These are phyloP conservation scores for Drosophila tristis DNA, from an alignment of 1,140 invertebrate species.

Conservation along the genomic window DNA sequence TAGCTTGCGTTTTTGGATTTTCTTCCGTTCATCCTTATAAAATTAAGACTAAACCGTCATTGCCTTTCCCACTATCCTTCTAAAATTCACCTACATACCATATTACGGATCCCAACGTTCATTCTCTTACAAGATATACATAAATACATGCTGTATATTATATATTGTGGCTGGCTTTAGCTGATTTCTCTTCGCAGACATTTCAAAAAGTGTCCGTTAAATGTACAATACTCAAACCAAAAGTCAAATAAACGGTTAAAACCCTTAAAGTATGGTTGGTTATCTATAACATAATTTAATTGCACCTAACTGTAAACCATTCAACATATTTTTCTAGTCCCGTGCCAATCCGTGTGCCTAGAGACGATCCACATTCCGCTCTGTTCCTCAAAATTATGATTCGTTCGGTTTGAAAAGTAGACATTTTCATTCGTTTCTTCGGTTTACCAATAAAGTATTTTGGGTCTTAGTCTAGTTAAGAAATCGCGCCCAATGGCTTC, in stretches of 20 bases:
- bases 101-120: slow-evolving; percentile 27
- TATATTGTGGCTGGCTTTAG: slow-evolving; percentile 58
- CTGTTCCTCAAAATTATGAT: slow-evolving; percentile 16
- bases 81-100: slow-evolving; percentile 61
- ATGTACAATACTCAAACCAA: slow-evolving; percentile 44
- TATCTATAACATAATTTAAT: slow-evolving; percentile 31
- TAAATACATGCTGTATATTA: slow-evolving; percentile 35
- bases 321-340: slow-evolving; percentile 44
- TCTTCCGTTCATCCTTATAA: slow-evolving; percentile 43
- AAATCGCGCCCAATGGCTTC: slow-evolving; percentile 46
- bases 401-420: slow-evolving; percentile 47
- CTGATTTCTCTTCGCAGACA: slow-evolving; percentile 55
- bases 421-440: slow-evolving; percentile 16
- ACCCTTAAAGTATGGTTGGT: slow-evolving; percentile 20
- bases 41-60: slow-evolving; percentile 52
- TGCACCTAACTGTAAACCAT: slow-evolving; percentile 31
- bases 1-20: slow-evolving; percentile 48
- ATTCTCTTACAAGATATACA: slow-evolving; percentile 33
- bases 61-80: slow-evolving; percentile 33
- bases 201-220: slow-evolving; percentile 40
- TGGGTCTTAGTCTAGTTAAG: slow-evolving; percentile 45
- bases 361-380: background rate
- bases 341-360: background rate
- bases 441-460: slow-evolving; percentile 54
- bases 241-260: slow-evolving; percentile 27